Percentiles rank a stretch among this genome's conserved stretches.
phyloP scores from a whole-genome alignment of 2,888 invertebrate species.

The Polydrusus pterygomalis region DNA sequence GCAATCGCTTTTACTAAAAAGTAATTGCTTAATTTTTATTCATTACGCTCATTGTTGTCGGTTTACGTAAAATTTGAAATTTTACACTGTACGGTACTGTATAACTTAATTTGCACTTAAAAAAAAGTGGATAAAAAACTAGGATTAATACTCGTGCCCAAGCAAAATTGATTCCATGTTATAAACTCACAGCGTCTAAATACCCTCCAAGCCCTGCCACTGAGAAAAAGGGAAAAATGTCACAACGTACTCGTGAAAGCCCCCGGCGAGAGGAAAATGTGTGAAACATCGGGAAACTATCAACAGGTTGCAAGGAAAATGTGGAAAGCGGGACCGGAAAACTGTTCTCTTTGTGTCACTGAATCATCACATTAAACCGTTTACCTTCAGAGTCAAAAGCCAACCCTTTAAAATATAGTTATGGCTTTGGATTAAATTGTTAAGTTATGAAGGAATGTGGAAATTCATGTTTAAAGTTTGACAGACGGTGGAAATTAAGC shows the following conservation, averaged over 20 bases:
- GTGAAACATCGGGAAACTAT: slow-evolving; percentile 62
- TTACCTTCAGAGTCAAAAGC: slow-evolving; percentile 63
- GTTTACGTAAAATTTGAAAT: too few species aligned
- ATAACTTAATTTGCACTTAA: too few species aligned
- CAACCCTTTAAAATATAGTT: slow-evolving; percentile 54
- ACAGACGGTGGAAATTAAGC: slow-evolving; percentile 24
- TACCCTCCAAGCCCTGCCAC: slow-evolving; percentile 3
- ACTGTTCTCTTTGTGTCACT: slow-evolving; percentile 68
- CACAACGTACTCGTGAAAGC: slow-evolving; percentile 40
- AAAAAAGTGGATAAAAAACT: too few species aligned
- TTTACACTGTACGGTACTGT: too few species aligned
- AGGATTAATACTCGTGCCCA: too few species aligned
- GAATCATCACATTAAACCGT: slow-evolving; percentile 69
- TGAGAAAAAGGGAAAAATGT: slow-evolving; percentile 39
- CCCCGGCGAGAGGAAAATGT: slow-evolving; percentile 53
- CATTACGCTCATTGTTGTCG: too few species aligned
- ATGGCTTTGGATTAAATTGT: slow-evolving; percentile 50
- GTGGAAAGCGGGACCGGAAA: slow-evolving; percentile 66
- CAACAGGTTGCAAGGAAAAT: slow-evolving; percentile 68
- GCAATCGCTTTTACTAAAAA: too few species aligned
- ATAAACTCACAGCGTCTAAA: too few species aligned
- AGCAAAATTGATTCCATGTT: too few species aligned
- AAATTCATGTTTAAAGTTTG: slow-evolving; percentile 29
- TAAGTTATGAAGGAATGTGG: slow-evolving; percentile 50
- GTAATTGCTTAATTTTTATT: too few species aligned